Percentiles rank a stretch among this genome's conserved stretches.
Evolutionary conservation across 2,113 vertebrate genomes (phyloP).

Genomic region (Microcebus lehilahytsara): DNA sequence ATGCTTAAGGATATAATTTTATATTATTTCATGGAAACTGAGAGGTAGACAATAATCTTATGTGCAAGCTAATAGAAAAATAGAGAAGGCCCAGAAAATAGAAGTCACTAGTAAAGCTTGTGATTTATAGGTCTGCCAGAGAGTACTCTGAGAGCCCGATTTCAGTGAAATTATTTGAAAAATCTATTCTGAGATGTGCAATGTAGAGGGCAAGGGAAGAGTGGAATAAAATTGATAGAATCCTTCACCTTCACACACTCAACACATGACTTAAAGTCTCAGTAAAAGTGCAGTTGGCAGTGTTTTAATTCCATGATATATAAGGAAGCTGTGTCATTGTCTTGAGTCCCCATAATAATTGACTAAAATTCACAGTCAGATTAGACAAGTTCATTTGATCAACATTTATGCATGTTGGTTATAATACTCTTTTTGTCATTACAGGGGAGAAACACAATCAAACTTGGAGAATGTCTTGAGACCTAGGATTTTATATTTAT

Average conservation of each 20-base stretch:
- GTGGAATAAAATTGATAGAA: conserved; percentile 43
- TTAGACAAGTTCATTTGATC: conserved; percentile 1
- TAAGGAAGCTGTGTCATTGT: background rate
- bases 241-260: conserved; percentile 40
- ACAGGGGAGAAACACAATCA: background rate
- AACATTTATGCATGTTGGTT: background rate
- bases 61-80: conserved; percentile 54
- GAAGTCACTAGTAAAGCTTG: conserved; percentile 50
- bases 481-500: background rate
- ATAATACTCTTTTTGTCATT: background rate
- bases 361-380: background rate
- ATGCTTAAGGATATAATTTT: conserved; percentile 45
- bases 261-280: background rate
- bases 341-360: background rate
- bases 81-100: conserved; percentile 43
- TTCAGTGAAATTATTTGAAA: conserved; percentile 72
- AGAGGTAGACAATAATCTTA: conserved; percentile 35
- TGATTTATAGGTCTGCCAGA: conserved; percentile 65
- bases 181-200: conserved; percentile 54
- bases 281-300: background rate
- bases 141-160: conserved; percentile 12
- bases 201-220: conserved; percentile 13
- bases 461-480: background rate
- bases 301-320: conserved; percentile 24
- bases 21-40: conserved; percentile 23